phyloP scores from a whole-genome alignment of 2,888 invertebrate species.

The Thyatira batis region DNA sequence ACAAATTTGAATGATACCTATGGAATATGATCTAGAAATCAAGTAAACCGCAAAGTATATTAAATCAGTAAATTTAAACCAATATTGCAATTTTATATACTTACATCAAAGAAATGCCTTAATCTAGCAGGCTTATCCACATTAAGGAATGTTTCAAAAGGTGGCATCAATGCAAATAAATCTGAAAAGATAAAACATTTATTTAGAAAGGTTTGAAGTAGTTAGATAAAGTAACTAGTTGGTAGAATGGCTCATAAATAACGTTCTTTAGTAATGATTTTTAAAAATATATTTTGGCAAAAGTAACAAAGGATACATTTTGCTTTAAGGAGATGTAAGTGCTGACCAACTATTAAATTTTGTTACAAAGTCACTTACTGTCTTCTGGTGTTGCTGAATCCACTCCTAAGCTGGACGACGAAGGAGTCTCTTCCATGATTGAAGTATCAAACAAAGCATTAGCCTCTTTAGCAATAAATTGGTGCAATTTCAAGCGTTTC shows the following conservation, averaged over 20 bases:
- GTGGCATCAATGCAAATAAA: constrained; percentile 91
- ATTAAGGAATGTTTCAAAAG: constrained; percentile 92
- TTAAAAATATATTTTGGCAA: too few species aligned
- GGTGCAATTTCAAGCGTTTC: constrained; percentile 91
- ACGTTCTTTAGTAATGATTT: too few species aligned
- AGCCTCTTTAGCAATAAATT: constrained; percentile 93
- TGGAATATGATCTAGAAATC: too few species aligned
- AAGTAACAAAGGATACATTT: background rate
- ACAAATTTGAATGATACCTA: too few species aligned
- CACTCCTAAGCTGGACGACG: constrained; percentile 74
- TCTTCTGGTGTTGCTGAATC: constrained; percentile 81
- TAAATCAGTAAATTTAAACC: too few species aligned
- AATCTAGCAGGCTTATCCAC: constrained; percentile 90
- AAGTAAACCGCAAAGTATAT: too few species aligned
- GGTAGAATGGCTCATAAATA: too few species aligned
- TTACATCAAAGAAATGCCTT: constrained; percentile 92
- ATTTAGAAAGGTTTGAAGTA: background rate
- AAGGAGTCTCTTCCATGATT: constrained; percentile 72
- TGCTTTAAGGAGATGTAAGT: background rate
- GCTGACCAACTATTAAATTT: background rate
- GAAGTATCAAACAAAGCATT: constrained; percentile 86
- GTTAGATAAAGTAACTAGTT: too few species aligned
- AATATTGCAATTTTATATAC: too few species aligned
- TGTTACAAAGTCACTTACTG: constrained; percentile 55
- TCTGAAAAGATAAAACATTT: constrained; percentile 76